Evolutionary conservation across 2,113 vertebrate species (phyloP), one percentile per base, ranked within the genome.

Genomic region (Brachyistius frenatus): DNA sequence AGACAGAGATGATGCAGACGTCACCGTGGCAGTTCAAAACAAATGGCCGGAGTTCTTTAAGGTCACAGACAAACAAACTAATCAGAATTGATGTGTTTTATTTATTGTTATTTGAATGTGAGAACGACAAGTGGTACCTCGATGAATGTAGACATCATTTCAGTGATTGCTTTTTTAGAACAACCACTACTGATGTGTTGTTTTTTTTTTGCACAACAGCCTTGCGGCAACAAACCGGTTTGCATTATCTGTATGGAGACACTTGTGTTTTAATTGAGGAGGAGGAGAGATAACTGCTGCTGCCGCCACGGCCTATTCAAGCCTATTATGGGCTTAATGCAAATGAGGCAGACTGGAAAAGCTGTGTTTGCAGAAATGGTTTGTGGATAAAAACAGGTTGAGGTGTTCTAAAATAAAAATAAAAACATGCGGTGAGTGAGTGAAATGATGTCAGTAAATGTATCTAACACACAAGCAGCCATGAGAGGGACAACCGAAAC

Each of bases 261-360:
- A 11, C 7, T 66, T 33, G 56, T 63, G 60, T 70, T 50, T 67
- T 16, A 66, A 36, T 32, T 58, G 47, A 80, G 47, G 66, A 44
- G 75, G 76, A 76, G 68, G 83, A 67, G 58, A 39, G 36, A 68
- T 57, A n/a, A 68, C 60, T 67, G 66, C 30, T 50, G 76, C 65
- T 49, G 15, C 73, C 61, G 46, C 81, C 23, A 23, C 58, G 74
- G 66, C 57, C 47, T 35, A 32, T 71, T 80, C 81, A 90, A 91
- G 84, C 89, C 83, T 87, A 86, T 91, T 88, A 86, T 78, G 72
- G 78, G 86, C 73, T 91, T 89, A 87, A 75, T 68, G 60, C 58
- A 81, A 88, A 87, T 50, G 77, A 84, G 64, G 66, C 58, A 8
- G 60, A 39, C 37, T 49, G 74, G 44, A 56, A 64, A 63, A 44